Conservation (phyloP, 2,797 vertebrate species). For the Luscinia luscinia region DNA sequence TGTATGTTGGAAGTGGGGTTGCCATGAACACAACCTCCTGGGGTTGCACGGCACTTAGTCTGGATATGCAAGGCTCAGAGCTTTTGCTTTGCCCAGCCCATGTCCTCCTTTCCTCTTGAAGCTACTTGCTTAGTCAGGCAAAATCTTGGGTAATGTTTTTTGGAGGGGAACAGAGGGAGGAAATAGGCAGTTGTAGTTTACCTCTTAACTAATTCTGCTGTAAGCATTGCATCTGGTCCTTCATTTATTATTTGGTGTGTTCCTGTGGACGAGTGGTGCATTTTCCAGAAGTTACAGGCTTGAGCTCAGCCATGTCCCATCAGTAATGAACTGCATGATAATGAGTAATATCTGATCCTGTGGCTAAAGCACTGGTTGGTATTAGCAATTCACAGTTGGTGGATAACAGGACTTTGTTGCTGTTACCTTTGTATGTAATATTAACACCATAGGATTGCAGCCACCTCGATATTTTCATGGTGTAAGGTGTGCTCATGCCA, state of each 20-base stretch:
- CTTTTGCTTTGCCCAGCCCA: background rate
- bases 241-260: background rate
- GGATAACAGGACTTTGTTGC: background rate
- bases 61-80: background rate
- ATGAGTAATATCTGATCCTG: background rate
- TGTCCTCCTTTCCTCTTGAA: background rate
- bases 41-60: rapidly evolving
- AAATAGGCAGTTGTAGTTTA: background rate
- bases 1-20: background rate
- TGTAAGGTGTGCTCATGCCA: background rate
- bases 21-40: background rate
- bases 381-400: background rate
- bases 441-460: background rate
- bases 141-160: background rate
- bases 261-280: background rate
- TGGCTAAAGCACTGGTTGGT: background rate
- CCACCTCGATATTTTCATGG: background rate
- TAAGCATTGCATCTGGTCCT: background rate
- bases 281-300: background rate
- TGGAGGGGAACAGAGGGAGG: background rate
- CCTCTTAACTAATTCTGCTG: background rate
- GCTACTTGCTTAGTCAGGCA: background rate
- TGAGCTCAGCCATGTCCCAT: background rate
- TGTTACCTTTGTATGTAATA: background rate
- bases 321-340: background rate